Base-by-base conservation (phyloP, 2,113 vertebrate genomes). In the Hemichromis elongatus region DNA sequence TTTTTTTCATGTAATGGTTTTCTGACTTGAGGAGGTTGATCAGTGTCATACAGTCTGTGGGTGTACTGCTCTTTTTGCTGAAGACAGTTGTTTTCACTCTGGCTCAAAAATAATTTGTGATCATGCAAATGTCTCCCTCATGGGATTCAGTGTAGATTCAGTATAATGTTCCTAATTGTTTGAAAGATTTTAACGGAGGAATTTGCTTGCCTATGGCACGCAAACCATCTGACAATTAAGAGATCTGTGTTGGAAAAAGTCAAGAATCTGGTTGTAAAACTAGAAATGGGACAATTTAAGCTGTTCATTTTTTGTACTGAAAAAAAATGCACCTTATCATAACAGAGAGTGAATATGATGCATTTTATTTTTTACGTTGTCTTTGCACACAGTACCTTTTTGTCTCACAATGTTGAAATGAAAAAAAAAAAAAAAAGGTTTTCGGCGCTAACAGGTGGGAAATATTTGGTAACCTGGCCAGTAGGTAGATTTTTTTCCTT, bases 401-500 rank as follows among this genome's bases (percentile, higher is more conserved):
- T 87, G n/a, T 33, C 53, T 63, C 4, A 14, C 53, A 21, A 52
- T 40, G 52, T 82, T 40, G 66, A 81, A 14, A 47, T 86, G 42
- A 68, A 59, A 54, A 11, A 50, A 57, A 3, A 1, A 11, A 55
- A 42, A 19, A 12, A 1, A 35, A 5, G 18, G 19, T 45, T 77
- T 88, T 50, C 63, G n/a, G 11, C 21, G 54, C 14, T 2, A 83
- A 75, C 84, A 47, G 47, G 40, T 14, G 57, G 56, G 82, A 89
- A 85, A 88, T 24, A 77, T 89, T 82, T 70, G 33, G 78, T 90
- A 37, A 87, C 57, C 80, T 83, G 82, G 79, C 78, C 84, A 63
- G 82, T 88, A 81, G 80, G 86, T 68, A 77, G 79, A 85, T 90
- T 82, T 85, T 70, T 83, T 85, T 33, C 80, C 86, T 85, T 92